Evolutionary conservation across 92 coral and sea anemone species (phyloP).

Genomic region (Palythoa grandiflora): DNA sequence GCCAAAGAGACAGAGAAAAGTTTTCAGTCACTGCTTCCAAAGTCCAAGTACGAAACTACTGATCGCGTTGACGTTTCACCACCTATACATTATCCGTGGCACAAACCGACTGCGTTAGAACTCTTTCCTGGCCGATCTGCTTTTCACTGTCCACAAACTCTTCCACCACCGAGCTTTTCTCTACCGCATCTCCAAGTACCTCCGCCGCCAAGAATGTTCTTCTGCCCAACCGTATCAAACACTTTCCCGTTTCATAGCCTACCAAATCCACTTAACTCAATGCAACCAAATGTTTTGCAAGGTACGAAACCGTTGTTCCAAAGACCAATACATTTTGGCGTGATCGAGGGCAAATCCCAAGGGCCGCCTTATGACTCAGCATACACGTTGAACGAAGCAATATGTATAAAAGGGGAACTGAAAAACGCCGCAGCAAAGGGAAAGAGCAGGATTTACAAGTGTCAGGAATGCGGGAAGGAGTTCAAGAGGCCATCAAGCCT

Average conservation of each 20-base stretch:
- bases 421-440: constrained; percentile 25
- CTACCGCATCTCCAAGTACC: constrained; percentile 18
- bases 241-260: constrained; percentile 11
- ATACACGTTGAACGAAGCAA: not conserved
- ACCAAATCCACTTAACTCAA: constrained; percentile 12
- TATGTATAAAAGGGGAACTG: constrained; percentile 30
- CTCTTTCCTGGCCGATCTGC: constrained; percentile 39
- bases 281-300: constrained; percentile 12
- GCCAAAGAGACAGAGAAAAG: not conserved
- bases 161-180: constrained; percentile 2
- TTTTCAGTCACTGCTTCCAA: not conserved
- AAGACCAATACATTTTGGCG: constrained; percentile 35
- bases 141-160: constrained; percentile 30
- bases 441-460: constrained; percentile 72
- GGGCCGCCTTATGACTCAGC: constrained; percentile 10
- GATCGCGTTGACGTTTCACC: not conserved
- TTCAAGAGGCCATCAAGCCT: constrained; percentile 91
- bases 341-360: constrained; percentile 32
- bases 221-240: constrained; percentile 14
- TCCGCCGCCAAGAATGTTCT: constrained; percentile 13
- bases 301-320: constrained; percentile 26
- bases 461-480: constrained; percentile 89
- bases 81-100: constrained; percentile 24
- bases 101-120: not conserved
- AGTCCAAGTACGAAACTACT: not conserved